Base-by-base conservation (phyloP, 2,888 invertebrate species). In the Pyrochroa serraticornis region DNA sequence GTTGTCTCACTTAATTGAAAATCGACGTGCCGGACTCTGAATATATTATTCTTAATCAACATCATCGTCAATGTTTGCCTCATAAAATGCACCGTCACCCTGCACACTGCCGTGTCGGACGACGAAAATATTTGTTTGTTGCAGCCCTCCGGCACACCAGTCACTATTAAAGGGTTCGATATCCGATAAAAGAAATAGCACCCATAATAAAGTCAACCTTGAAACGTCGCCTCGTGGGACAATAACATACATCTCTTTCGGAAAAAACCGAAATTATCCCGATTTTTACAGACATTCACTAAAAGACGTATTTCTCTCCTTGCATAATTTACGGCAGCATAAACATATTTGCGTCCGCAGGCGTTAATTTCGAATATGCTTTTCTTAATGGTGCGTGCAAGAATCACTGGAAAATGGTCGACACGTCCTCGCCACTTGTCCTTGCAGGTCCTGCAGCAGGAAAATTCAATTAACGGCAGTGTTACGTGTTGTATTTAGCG, bases 291-390 rank as follows among this genome's bases (percentile, higher is more conserved):
- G 71, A 71, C 72, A 60, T 59, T 60, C 58, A 22, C 22, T 66
- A 69, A 69, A 69, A 68, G 70, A 72, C 67, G 70, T 64, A 68
- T 69, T 70, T 64, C 68, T 68, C 66, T 22, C 3, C 22, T 61
- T 65, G 64, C 70, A 71, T 65, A 72, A 71, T 71, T 71, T 71
- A 72, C 71, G 60, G 72, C 71, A 69, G 71, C 71, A 71, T 68
- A 69, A 70, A 71, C 64, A 64, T 67, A 69, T 68, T 67, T 64
- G 45, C 44, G 56, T 51, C 70, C 49, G 36, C 30, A 38, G 71
- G 70, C 64, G 46, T 55, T 67, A 62, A 70, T 70, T 69, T 65
- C 57, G 66, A 22, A 3, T 22, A 71, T 69, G 66, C 67, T 68
- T 65, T 66, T 62, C 63, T 68, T 70, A 69, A 70, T 70, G 61